These are phyloP conservation scores for Saxidomus purpurata DNA, from an alignment of 1,140 invertebrate species.

Conservation along the genomic window DNA sequence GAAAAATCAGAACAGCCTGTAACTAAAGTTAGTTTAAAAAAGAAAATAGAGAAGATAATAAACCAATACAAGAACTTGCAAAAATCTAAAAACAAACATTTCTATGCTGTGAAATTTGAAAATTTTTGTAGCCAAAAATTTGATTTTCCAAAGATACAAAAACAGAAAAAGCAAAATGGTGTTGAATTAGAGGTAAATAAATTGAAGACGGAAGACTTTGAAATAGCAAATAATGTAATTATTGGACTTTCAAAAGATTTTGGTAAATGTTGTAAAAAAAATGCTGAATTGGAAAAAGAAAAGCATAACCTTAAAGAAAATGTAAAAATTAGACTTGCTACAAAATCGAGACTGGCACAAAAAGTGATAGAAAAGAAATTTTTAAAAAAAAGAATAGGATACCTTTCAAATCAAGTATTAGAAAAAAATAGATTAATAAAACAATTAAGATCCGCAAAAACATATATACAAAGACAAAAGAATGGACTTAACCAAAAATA, in stretches of 20 bases:
- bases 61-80: constrained; percentile 17
- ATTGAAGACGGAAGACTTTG: constrained; percentile 4
- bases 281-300: constrained; percentile 29
- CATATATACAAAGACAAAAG: not conserved
- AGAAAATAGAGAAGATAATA: constrained; percentile 14
- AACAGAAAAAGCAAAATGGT: not conserved
- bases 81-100: constrained; percentile 8
- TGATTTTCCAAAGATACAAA: constrained; percentile 7
- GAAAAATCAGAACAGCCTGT: not conserved
- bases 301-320: constrained; percentile 6
- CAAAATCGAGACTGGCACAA: constrained; percentile 18
- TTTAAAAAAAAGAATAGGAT: not conserved
- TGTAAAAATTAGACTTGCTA: constrained; percentile 19
- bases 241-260: constrained; percentile 13
- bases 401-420: not conserved
- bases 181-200: not conserved
- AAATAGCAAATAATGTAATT: constrained; percentile 34
- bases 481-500: not conserved
- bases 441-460: constrained; percentile 29
- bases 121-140: constrained; percentile 17
- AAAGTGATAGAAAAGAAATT: constrained; percentile 20
- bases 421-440: constrained; percentile 28
- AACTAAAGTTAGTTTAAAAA: not conserved
- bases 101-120: constrained; percentile 13
- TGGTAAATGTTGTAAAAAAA: not conserved